These are phyloP conservation scores for Potorous gilbertii DNA, from an alignment of 2,797 vertebrate species.

Conservation along the genomic window DNA sequence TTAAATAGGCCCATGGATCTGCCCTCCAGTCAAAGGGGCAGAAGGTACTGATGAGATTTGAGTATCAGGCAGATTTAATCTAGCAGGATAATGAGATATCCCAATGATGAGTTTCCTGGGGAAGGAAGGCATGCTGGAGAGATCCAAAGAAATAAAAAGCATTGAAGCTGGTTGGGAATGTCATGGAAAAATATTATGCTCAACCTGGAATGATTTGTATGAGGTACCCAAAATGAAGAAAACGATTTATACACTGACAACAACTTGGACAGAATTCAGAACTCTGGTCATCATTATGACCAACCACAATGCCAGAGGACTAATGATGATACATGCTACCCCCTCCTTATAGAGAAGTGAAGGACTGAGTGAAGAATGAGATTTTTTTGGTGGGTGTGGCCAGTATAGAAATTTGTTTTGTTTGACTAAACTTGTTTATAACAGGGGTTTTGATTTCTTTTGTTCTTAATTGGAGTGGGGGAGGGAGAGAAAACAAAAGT, in stretches of 20 bases:
- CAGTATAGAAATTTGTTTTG: neutral
- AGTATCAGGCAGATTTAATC: neutral
- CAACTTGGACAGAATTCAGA: neutral
- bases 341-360: too few relatives aligned
- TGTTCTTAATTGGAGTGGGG: neutral
- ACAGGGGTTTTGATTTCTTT: neutral
- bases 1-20: neutral
- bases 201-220: neutral
- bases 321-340: neutral
- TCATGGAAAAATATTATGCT: neutral
- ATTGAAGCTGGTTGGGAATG: neutral
- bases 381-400: neutral
- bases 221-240: neutral
- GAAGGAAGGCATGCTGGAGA: neutral
- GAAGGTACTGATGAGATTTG: neutral
- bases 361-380: neutral
- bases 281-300: neutral
- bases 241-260: neutral
- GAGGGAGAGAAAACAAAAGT: neutral
- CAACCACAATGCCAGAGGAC: neutral
- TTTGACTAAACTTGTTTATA: neutral
- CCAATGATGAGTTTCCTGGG: neutral
- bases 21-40: neutral
- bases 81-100: neutral
- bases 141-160: neutral